Base-by-base conservation (phyloP, 2,113 vertebrate genomes). In the Sander vitreus region DNA sequence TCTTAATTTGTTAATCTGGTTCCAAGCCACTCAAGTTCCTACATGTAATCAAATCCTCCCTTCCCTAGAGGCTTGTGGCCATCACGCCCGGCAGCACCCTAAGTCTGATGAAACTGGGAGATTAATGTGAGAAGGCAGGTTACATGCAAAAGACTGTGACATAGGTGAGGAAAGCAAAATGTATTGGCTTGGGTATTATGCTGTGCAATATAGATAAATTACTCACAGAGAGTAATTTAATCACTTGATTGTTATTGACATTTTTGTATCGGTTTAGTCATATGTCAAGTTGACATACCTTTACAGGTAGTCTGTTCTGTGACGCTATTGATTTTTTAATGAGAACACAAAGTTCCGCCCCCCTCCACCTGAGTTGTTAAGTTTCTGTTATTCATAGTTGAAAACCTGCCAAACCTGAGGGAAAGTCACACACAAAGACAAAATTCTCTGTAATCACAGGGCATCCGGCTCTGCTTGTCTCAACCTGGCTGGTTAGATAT, bases 351-450 rank as follows among this genome's bases (percentile, higher is more conserved):
- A 27, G n/a, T 43, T 10, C 11, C 0, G 19, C 5, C 12, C 25
- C 36, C 0, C 1, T 30, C 12, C 2, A 3, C 50, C 6, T 1
- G 0, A 3, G 8, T 4, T 12, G 33, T 23, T 1, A 0, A n/a
- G 2, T 36, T 11, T 65, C 15, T 57, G 30, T 4, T 50, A 12
- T 23, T 65, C 23, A 36, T 6, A 23, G 2, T 16, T 76, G 57
- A 72, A 66, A 87, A 83, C 68, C 58, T 80, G 89, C 65, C 78
- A 78, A 58, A 78, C 66, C 48, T 68, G 85, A 71, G 19, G 50
- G 47, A 55, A 10, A 15, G 5, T 39, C 36, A n/a, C 3, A 55
- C 13, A 48, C 21, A 47, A 47, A 78, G n/a, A 75, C 50, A 75
- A 50, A 4, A 50, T 23, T 50, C 36, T 2, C 23, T 55, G 9